Evolutionary conservation across 2,113 vertebrate species (phyloP).

Genomic region (crab-eating macaque (Macaca fascicularis)): T2T-MFA8v1.1 NC_088379.1:140564501-140565000

Average conservation of each 20-base stretch:
- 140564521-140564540: not conserved
- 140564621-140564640: not conserved
- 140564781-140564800: not conserved
- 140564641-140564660: not conserved
- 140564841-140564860: rapidly evolving
- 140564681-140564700: not conserved
- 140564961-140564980: not conserved
- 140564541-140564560: not conserved
- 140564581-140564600: not conserved
- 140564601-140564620: not conserved
- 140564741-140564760: not conserved
- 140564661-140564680: not conserved
- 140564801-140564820: not conserved
- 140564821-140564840: no score
- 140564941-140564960: not conserved
- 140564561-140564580: not conserved
- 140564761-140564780: not conserved
- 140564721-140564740: not conserved
- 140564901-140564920: not conserved
- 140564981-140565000: not conserved
- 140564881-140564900: not conserved
- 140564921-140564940: not conserved
- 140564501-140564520: not conserved
- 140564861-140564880: rapidly evolving
- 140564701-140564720: not conserved